Base-by-base conservation (phyloP, 2,113 vertebrate genomes). In the Argyrosomus japonicus region DNA sequence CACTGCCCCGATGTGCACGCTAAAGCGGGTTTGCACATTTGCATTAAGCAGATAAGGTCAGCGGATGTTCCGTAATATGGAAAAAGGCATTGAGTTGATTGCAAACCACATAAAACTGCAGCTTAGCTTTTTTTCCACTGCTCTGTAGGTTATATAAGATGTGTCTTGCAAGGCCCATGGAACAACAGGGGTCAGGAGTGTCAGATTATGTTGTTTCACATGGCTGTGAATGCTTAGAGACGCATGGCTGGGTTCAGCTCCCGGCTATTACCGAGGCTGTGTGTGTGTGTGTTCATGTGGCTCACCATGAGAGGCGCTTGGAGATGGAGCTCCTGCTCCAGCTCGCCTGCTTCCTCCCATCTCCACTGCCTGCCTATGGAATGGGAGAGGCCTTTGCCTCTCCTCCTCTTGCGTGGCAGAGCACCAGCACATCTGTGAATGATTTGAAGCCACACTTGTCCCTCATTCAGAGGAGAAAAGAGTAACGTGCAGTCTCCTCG, bases 371-470 rank as follows among this genome's bases (percentile, higher is more conserved):
- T 84, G 87, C 64, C 57, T 78, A 70, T 19, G 43, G 75, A 79
- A 87, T 62, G 83, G 84, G 79, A 86, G 86, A 77, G 65, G 84
- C 85, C 72, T 5, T 18, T 54, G 82, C 75, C 75, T 82, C 86
- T 87, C 53, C 68, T 90, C 73, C 53, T 86, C 62, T 79, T 74
- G 78, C 61, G 32, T 89, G 89, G 86, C 88, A 91, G 83, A 83
- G 69, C 79, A 86, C 81, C 81, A 89, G 71, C 84, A 93, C 91
- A 94, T 93, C 91, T 93, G 94, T 87, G 87, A 92, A 88, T 88
- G 79, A 88, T 93, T 90, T 88, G 69, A 91, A 87, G 81, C 68
- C 81, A 65, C 89, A 87, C 88, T 89, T 88, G 76, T 79, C 74
- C 68, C 73, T 85, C 76, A 56, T 72, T 87, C 77, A 72, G 23